A percentile compares a stretch with the other conserved stretches of the same genome.
These are phyloP conservation scores for Alectoris magna DNA, from an alignment of 2,797 vertebrate genomes.

Conservation along the genomic window DNA sequence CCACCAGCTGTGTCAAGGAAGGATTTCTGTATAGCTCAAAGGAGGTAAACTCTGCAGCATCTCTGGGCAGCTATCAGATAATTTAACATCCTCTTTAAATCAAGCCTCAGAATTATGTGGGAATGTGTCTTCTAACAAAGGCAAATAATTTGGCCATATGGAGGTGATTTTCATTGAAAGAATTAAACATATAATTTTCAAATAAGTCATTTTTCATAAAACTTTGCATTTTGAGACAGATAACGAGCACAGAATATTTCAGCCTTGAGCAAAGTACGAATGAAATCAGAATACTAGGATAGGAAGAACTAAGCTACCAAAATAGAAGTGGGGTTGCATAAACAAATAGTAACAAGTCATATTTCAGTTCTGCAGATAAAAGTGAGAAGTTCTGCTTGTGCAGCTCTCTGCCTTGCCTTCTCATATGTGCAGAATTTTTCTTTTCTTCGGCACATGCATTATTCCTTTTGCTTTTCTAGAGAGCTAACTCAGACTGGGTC, in stretches of 20 bases:
- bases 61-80: neutral
- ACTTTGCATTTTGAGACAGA: neutral
- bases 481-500: neutral
- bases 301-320: neutral
- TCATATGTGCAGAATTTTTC: neutral
- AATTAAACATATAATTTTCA: neutral
- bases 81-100: neutral
- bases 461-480: neutral
- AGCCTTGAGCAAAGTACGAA: neutral
- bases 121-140: neutral
- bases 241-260: neutral
- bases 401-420: neutral
- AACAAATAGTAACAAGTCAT: neutral
- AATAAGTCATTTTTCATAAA: neutral
- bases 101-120: neutral
- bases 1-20: neutral
- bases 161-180: neutral
- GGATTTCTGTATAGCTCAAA: neutral
- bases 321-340: conserved; percentile 7
- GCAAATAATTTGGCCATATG: neutral
- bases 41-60: neutral
- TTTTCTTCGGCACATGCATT: neutral
- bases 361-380: neutral
- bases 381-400: neutral
- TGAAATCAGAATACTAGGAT: neutral